These are phyloP conservation scores for Drosophila kepulauana DNA, from an alignment of 1,140 invertebrate genomes.

Conservation along the genomic window DNA sequence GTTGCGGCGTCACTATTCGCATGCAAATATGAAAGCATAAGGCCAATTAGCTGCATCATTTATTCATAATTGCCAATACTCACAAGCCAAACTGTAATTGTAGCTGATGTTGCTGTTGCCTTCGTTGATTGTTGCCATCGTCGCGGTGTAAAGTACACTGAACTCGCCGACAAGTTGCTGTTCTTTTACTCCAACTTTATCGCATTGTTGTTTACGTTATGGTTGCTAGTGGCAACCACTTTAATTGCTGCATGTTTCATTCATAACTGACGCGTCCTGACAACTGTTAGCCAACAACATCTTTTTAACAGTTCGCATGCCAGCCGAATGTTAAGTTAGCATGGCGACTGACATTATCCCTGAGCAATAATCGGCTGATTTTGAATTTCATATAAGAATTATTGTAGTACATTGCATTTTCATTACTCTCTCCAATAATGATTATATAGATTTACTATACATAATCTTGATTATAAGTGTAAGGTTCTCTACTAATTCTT, in stretches of 20 bases:
- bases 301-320: too few species aligned
- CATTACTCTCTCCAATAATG: too few species aligned
- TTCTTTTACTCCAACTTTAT: not conserved
- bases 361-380: too few species aligned
- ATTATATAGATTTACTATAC: too few species aligned
- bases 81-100: constrained; percentile 17
- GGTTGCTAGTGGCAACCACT: constrained; percentile 7
- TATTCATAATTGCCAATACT: not conserved
- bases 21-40: not conserved
- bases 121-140: constrained; percentile 2
- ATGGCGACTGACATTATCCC: not conserved
- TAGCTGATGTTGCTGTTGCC: not conserved
- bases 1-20: constrained; percentile 83
- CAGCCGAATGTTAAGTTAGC: not conserved
- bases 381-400: too few species aligned
- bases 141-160: constrained; percentile 1
- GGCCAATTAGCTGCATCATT: not conserved
- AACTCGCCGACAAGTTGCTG: not conserved
- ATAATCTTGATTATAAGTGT: too few species aligned
- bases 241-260: not conserved
- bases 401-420: too few species aligned
- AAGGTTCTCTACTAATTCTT: too few species aligned
- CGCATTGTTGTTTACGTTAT: not conserved
- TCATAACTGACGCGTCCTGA: not conserved
- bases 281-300: too few species aligned